These are phyloP conservation scores for Ploceus nigricollis DNA, from an alignment of 2,113 vertebrate species.

Conservation along the genomic window DNA sequence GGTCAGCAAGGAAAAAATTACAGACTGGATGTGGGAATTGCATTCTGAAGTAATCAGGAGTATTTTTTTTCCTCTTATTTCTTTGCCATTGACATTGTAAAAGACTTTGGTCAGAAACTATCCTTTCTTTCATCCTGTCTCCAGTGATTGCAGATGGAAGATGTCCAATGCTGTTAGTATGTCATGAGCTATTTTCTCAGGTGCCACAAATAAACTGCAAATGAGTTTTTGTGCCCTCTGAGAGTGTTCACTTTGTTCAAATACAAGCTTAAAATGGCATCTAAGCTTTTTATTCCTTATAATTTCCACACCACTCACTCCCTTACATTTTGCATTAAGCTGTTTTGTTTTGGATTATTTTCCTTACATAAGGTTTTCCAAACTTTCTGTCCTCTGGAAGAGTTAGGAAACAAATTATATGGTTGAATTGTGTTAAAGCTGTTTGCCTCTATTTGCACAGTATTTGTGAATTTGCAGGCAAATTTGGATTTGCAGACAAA, in stretches of 20 bases:
- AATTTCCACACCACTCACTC: neutral
- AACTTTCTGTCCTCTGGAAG: neutral
- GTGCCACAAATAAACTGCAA: neutral
- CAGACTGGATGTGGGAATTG: neutral
- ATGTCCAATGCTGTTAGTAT: neutral
- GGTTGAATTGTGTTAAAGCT: neutral
- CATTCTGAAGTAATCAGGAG: neutral
- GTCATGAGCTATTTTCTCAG: neutral
- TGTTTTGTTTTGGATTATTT: neutral
- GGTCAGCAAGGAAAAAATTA: neutral
- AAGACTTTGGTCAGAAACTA: neutral
- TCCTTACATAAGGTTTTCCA: neutral
- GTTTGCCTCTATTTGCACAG: neutral
- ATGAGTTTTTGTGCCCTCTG: neutral
- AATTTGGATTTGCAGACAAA: neutral
- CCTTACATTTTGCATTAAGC: neutral
- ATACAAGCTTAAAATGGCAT: neutral
- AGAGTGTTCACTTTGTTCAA: neutral
- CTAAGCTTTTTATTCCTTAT: neutral
- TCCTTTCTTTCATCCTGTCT: neutral
- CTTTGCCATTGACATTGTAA: neutral
- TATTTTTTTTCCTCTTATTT: neutral
- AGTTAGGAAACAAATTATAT: neutral
- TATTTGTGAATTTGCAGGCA: neutral
- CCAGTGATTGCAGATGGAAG: neutral